Evolutionary conservation across 2,888 invertebrate genomes (phyloP).

Genomic region (Hyles lineata): DNA sequence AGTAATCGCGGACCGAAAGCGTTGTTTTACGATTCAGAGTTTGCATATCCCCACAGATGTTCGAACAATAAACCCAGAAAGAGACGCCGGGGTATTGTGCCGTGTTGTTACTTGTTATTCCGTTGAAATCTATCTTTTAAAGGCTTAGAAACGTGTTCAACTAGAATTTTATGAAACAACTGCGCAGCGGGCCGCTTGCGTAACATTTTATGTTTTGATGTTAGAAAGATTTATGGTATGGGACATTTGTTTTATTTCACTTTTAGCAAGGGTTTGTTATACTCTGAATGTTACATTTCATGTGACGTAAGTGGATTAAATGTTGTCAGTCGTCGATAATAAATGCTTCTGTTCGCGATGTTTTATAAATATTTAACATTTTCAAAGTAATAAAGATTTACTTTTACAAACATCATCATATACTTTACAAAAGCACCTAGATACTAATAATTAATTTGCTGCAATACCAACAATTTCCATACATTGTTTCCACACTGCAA

Average conservation of each 20-base stretch:
- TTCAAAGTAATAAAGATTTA: too few relatives aligned
- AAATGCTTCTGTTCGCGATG: background rate
- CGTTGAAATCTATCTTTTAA: constrained; percentile 64
- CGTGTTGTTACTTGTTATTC: constrained; percentile 65
- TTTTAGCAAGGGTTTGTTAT: constrained; percentile 17
- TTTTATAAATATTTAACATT: constrained; percentile 2
- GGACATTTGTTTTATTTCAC: constrained; percentile 24
- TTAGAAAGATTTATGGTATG: constrained; percentile 21
- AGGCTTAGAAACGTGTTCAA: constrained; percentile 59
- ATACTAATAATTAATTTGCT: too few relatives aligned
- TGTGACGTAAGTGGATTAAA: constrained; percentile 19
- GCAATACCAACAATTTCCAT: too few relatives aligned
- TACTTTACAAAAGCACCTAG: too few relatives aligned
- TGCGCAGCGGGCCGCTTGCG: constrained; percentile 42
- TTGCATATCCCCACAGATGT: constrained; percentile 81
- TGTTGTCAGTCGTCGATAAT: background rate
- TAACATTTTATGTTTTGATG: constrained; percentile 36
- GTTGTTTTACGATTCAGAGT: constrained; percentile 74
- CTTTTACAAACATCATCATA: too few relatives aligned
- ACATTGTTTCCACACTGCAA: too few relatives aligned
- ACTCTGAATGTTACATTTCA: constrained; percentile 18
- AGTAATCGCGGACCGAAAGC: constrained; percentile 69
- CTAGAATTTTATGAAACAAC: constrained; percentile 60
- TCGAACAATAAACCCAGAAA: constrained; percentile 72
- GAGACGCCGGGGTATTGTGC: constrained; percentile 62